Percentiles rank a stretch among this genome's conserved stretches.
Evolutionary conservation across 2,113 vertebrate species (phyloP).

Genomic region (Cyphomyrus discorhynchus): DNA sequence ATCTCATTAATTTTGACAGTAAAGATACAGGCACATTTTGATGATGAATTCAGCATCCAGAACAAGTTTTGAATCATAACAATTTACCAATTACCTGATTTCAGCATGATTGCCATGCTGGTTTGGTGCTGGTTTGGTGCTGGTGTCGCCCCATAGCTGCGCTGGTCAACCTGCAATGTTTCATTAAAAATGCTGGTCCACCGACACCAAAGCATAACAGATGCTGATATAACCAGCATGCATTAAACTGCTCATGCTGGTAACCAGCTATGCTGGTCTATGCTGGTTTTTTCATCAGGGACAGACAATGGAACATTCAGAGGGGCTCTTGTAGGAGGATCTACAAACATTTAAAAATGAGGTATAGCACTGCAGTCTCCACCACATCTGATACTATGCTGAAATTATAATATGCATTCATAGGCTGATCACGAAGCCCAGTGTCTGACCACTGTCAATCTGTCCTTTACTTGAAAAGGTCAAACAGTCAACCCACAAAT

Average conservation of each 20-base stretch:
- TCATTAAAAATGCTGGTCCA: too few species aligned
- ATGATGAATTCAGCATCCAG: neutral
- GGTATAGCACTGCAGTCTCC: neutral
- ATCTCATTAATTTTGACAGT: neutral
- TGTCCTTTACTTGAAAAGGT: conserved; percentile 8
- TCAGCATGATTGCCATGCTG: neutral
- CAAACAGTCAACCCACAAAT: conserved; percentile 6
- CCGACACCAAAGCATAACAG: neutral
- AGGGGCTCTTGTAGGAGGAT: neutral
- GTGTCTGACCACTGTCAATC: conserved; percentile 7
- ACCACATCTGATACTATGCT: neutral
- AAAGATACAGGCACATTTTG: neutral
- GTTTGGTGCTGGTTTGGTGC: neutral
- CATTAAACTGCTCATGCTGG: neutral
- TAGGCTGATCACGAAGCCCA: neutral
- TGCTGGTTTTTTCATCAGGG: neutral
- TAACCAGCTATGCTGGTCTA: too few species aligned
- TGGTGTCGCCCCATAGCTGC: too few species aligned
- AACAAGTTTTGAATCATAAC: neutral
- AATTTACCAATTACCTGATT: neutral
- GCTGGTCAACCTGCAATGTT: too few species aligned
- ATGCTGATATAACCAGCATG: neutral
- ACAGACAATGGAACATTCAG: neutral
- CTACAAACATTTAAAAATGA: neutral
- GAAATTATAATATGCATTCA: neutral